These are phyloP conservation scores for Lamprologus tigripictilis DNA, from an alignment of 2,113 vertebrate species.

Conservation along the genomic window DNA sequence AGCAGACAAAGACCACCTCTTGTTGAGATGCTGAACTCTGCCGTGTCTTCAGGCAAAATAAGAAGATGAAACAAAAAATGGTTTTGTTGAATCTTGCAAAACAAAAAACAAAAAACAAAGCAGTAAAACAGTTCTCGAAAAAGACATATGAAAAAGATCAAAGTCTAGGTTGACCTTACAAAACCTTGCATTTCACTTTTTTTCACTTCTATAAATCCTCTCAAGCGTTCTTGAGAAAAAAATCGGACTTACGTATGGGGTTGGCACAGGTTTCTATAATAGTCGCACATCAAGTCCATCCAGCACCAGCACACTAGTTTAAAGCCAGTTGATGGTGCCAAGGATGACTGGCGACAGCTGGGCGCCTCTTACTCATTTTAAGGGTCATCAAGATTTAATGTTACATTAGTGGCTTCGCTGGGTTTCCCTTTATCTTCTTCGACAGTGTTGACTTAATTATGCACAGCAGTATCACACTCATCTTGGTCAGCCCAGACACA, in stretches of 20 bases:
- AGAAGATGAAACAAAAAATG: slow-evolving; percentile 24
- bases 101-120: not conserved
- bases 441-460: slow-evolving; percentile 63
- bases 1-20: not conserved
- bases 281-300: slow-evolving; percentile 12
- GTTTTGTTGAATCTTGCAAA: not conserved
- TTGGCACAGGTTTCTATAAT: not conserved
- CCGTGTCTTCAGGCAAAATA: slow-evolving; percentile 7
- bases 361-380: slow-evolving; percentile 56
- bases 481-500: slow-evolving; percentile 21
- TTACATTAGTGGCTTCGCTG: slow-evolving; percentile 54
- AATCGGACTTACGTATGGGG: not conserved
- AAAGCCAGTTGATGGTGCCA: slow-evolving; percentile 36
- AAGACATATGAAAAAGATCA: not conserved
- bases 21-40: not conserved
- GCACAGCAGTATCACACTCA: slow-evolving; percentile 25
- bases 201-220: not conserved
- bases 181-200: not conserved
- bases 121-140: not conserved
- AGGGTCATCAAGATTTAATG: slow-evolving; percentile 69
- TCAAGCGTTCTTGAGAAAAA: not conserved
- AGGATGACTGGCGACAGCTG: slow-evolving; percentile 61
- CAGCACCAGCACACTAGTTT: not conserved
- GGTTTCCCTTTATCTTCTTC: slow-evolving; percentile 51
- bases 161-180: not conserved